A percentile compares a stretch with the other conserved stretches of the same genome.
Evolutionary conservation across 2,113 vertebrate genomes (phyloP).

Genomic region (Antechinus flavipes): DNA sequence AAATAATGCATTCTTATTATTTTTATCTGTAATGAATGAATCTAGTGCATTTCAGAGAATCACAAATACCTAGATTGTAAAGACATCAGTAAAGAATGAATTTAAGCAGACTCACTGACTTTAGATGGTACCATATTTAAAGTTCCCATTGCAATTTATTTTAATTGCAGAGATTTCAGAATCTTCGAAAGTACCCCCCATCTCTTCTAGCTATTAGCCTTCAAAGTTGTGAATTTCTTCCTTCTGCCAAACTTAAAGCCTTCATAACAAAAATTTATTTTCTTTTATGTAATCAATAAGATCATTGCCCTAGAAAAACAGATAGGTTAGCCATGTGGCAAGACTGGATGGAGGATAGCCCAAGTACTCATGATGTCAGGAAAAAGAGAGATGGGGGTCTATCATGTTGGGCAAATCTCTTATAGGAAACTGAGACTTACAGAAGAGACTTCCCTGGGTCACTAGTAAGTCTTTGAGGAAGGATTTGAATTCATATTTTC

Average conservation of each 20-base stretch:
- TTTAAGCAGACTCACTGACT: background rate
- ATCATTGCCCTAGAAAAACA: background rate
- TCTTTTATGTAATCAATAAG: background rate
- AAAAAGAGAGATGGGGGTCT: background rate
- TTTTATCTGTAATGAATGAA: slow-evolving; percentile 3
- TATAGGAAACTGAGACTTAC: background rate
- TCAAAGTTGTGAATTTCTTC: background rate
- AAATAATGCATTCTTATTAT: background rate
- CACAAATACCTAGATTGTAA: slow-evolving; percentile 25
- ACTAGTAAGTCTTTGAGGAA: background rate
- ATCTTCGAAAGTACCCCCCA: background rate
- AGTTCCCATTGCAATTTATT: background rate
- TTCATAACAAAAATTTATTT: background rate
- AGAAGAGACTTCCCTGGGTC: background rate
- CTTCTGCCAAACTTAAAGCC: background rate
- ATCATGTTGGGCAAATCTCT: background rate
- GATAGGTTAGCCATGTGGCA: background rate
- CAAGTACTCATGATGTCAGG: background rate
- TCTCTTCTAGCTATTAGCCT: slow-evolving; percentile 10
- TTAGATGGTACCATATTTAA: slow-evolving; percentile 20
- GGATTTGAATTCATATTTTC: background rate
- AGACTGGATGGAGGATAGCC: background rate
- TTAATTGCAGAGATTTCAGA: background rate
- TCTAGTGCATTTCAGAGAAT: background rate
- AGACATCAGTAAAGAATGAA: slow-evolving; percentile 15